Evolutionary conservation across 2,113 vertebrate genomes (phyloP), one percentile per base, ranked within the genome.

Genomic region (Podarcis muralis): DNA sequence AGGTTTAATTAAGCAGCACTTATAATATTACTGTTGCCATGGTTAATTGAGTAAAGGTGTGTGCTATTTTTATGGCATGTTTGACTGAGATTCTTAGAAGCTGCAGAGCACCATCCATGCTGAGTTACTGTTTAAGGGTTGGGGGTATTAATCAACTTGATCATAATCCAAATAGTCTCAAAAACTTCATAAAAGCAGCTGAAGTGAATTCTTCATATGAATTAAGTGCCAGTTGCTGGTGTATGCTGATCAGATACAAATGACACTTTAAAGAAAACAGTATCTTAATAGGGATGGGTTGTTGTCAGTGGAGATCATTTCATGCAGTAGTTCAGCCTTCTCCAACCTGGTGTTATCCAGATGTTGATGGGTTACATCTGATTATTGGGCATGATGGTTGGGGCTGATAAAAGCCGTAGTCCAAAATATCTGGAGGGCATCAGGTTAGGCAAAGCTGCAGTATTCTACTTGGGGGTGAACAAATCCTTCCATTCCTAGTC

Each of bases 11-110:
- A 82, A 90, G 23, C 69, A 68, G 71, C 40, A 92, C 86, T 85
- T 85, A 84, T 27, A 69, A 86, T 25, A 91, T 84, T 90, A 69
- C 30, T 4, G 86, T 92, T 93, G n/a, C 66, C 35, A 23, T 91
- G 92, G 87, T 69, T 84, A 86, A 87, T 90, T 81, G 77, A 22
- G 76, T 80, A 88, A 35, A 48, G 79, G 15, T 87, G 53, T 35
- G 48, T 87, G 74, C 9, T 93, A 87, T 62, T 91, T 89, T 85
- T 88, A 90, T 91, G 75, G 9, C 6, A 35, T 90, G 2, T 0
- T 62, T 30, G n/a, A 69, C 85, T 65, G 40, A 84, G 77, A 84
- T 79, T 16, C 5, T 89, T 7, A 53, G 16, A 83, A 83, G 4
- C 23, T 37, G 30, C 22, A 78, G 43, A 78, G 43, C 22, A 25